These are phyloP conservation scores for Asteroscopus sphinx DNA, from an alignment of 2,888 invertebrate genomes.

Conservation along the genomic window DNA sequence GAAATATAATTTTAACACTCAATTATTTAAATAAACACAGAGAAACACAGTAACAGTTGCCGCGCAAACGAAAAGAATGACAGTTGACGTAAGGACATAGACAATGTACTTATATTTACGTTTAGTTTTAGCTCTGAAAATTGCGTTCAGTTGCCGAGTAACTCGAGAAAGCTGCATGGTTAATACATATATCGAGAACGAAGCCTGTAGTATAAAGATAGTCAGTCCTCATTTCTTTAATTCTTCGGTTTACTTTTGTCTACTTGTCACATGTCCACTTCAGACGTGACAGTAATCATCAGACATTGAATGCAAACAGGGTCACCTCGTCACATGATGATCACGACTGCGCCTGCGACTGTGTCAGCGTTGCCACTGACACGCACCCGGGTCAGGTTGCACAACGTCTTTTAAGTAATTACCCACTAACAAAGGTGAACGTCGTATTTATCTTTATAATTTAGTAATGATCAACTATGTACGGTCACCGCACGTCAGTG, in stretches of 20 bases:
- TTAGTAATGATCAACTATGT: constrained; percentile 40
- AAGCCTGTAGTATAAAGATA: constrained; percentile 2
- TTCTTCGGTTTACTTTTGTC: constrained; percentile 30
- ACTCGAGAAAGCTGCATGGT: too few species aligned
- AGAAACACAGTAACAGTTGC: too few species aligned
- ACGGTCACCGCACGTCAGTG: too few species aligned
- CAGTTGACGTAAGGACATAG: too few species aligned
- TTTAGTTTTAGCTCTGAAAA: too few species aligned
- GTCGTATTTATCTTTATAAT: constrained; percentile 46
- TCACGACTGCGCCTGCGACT: constrained; percentile 40
- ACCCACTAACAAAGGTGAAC: constrained; percentile 57
- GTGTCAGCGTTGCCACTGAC: constrained; percentile 44
- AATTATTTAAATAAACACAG: too few species aligned
- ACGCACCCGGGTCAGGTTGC: constrained; percentile 51
- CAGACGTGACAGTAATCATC: constrained; percentile 41
- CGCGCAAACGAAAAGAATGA: too few species aligned
- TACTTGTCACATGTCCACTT: constrained; percentile 29
- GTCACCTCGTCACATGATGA: constrained; percentile 35
- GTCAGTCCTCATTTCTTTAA: constrained; percentile 1
- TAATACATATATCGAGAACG: too few species aligned
- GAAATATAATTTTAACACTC: too few species aligned
- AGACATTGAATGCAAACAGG: constrained; percentile 39
- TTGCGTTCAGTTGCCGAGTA: too few species aligned
- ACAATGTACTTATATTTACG: too few species aligned
- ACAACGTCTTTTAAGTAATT: constrained; percentile 58